These are phyloP conservation scores for Caenorhabditis brenneri DNA, from an alignment of 1,140 invertebrate genomes.

Conservation along the genomic window DNA sequence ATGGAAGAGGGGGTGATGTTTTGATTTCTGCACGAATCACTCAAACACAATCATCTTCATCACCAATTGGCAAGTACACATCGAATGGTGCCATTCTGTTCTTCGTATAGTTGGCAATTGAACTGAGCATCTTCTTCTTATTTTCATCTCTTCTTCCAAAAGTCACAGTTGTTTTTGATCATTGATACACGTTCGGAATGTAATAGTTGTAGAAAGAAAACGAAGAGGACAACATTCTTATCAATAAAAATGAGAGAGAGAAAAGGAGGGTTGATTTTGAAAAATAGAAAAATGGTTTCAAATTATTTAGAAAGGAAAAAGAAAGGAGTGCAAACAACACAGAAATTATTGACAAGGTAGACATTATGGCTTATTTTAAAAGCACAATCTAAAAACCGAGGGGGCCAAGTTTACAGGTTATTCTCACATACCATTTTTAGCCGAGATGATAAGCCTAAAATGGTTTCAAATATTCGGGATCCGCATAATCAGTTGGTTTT, in stretches of 20 bases:
- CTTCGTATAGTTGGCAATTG: background rate
- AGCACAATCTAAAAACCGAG: background rate
- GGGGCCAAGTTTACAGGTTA: no score
- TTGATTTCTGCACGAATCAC: constrained; percentile 36
- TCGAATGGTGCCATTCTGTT: constrained; percentile 8
- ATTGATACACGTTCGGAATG: constrained; percentile 5
- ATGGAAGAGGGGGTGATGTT: background rate
- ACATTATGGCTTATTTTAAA: background rate
- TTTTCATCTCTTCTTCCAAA: background rate
- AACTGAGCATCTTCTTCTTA: background rate
- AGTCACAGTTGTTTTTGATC: constrained; percentile 23
- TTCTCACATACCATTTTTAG: no score
- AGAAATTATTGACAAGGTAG: background rate
- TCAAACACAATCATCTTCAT: background rate
- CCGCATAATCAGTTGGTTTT: no score
- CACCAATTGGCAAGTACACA: constrained; percentile 28
- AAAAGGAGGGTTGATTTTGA: background rate
- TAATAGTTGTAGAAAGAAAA: background rate
- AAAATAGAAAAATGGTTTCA: background rate
- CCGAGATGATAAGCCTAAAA: no score
- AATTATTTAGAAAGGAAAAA: background rate
- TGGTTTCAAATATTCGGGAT: no score
- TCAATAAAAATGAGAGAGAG: background rate
- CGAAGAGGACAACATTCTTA: background rate
- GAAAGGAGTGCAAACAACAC: background rate